These are phyloP conservation scores for Brachypterus glaber DNA, from an alignment of 2,888 invertebrate genomes.

Conservation along the genomic window DNA sequence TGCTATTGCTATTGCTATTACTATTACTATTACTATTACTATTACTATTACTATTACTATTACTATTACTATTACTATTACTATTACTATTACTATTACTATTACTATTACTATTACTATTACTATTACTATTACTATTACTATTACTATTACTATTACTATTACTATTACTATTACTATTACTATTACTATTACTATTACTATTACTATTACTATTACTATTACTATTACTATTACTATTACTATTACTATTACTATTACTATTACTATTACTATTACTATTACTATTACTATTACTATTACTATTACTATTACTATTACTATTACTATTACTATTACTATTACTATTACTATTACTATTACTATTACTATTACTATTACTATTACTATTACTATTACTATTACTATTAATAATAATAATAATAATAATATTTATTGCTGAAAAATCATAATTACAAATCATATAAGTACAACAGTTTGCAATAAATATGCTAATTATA, in stretches of 20 bases:
- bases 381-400: conserved; percentile 6
- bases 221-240: conserved; percentile 8
- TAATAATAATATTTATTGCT: too few species aligned
- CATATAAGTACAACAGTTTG: too few species aligned
- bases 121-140: conserved; percentile 4
- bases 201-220: conserved; percentile 9
- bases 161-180: conserved; percentile 10
- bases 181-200: conserved; percentile 10
- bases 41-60: conserved; percentile 3
- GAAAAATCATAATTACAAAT: too few species aligned
- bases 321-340: conserved; percentile 9
- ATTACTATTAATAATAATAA: conserved; percentile 5
- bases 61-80: conserved; percentile 6
- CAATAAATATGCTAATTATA: too few species aligned
- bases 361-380: conserved; percentile 8
- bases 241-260: conserved; percentile 9
- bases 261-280: conserved; percentile 9
- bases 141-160: conserved; percentile 5
- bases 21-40: conserved; percentile 7
- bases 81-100: conserved; percentile 5
- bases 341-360: conserved; percentile 6
- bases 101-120: conserved; percentile 6
- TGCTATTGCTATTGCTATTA: conserved; percentile 9
- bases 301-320: conserved; percentile 7
- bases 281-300: conserved; percentile 9